Evolutionary conservation across 37 sponge, comb jelly and placozoan species (phyloP), one percentile per base, ranked within the genome.

Genomic region (Geodia barretti): DNA sequence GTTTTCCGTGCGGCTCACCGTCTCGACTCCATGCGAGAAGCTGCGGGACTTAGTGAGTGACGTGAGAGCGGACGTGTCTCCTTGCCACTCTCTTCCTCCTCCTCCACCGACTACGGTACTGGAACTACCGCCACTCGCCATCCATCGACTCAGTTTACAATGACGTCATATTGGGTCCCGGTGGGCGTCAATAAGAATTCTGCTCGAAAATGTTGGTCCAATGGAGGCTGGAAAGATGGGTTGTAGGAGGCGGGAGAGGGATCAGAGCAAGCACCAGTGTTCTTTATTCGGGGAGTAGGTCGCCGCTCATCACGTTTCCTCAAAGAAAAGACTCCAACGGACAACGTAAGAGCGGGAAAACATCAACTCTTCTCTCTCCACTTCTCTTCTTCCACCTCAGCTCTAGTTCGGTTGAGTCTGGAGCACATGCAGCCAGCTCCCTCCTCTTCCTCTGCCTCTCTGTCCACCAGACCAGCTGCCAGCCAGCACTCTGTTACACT

Each of bases 261-360:
- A 7, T 47, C 11, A 7, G 54, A 47, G 54, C 14, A 14, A 47
- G 54, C 14, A 47, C 54, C 11, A 14, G 11, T 47, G 54, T 14
- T 14, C 11, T 47, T 47, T 47, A 17, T 17, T 47, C 54, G 54
- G 54, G 54, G 5, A 5, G 31, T 29, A 68, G 75, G 68, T 34
- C 14, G 0, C 72, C 77, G 29, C 63, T 78, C 58, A 90, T 90
- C 35, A 71, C 38, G 0, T 84, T 90, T 65, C 90, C 90, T 21
- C 43, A 32, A 34, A 75, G 90, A 42, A 76, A 82, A 77, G 61
- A 63, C 19, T 21, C 81, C 35, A 77, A 80, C 62, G 90, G 90
- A 60, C 30, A 84, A 66, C 77, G 90, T 90, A 41, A 80, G 90
- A 7, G 4, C 9, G 8, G 1, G 73, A 61, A 24, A 42, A 3